phyloP scores from a whole-genome alignment of 2,113 vertebrate species.

The Phainopepla nitens region DNA sequence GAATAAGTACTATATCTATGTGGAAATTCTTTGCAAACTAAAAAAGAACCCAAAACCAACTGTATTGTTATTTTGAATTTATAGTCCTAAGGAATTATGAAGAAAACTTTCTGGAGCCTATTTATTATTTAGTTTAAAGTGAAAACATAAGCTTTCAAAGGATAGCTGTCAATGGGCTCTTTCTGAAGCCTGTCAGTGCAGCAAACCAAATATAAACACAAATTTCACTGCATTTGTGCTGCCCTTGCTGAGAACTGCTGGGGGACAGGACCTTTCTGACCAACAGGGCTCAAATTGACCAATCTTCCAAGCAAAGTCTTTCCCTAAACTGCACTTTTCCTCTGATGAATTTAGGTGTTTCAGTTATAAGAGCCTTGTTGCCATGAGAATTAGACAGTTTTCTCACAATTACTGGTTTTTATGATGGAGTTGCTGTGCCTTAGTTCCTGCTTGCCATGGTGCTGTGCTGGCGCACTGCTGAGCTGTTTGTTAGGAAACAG shows the following conservation, averaged over 20 bases:
- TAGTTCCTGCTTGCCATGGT: neutral
- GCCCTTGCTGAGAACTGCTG: neutral
- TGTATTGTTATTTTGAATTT: neutral
- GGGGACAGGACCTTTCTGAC: accelerated
- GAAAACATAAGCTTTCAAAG: neutral
- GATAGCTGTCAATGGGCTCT: neutral
- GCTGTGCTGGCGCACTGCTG: neutral
- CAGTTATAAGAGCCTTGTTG: neutral
- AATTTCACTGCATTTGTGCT: neutral
- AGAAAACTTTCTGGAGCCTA: neutral
- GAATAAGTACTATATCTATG: neutral
- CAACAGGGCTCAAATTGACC: neutral
- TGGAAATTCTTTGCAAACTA: neutral
- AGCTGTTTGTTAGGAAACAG: neutral
- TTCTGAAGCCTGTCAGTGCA: neutral
- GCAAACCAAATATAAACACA: neutral
- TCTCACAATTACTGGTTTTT: neutral
- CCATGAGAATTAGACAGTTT: neutral
- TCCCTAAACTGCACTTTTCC: neutral
- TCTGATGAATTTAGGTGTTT: neutral
- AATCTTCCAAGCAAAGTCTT: neutral
- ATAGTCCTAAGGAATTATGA: neutral
- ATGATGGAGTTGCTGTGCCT: neutral
- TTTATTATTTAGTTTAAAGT: neutral
- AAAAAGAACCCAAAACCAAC: accelerated